Base-by-base conservation (phyloP, 2,888 invertebrate species). In the Axea sp. region DNA sequence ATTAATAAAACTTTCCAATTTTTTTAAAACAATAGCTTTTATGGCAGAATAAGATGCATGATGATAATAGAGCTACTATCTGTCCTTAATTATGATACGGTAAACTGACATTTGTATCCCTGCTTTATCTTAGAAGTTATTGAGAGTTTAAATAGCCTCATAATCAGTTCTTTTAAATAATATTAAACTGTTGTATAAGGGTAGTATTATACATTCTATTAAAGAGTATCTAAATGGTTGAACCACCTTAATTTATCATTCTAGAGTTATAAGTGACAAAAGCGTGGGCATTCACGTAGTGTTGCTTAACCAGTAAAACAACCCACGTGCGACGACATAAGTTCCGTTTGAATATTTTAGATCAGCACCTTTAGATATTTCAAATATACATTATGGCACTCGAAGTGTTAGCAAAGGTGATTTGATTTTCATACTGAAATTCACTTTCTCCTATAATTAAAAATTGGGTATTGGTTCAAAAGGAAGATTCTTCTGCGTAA, bases 271-370 rank as follows among this genome's bases (percentile, higher is more conserved):
- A 43, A 37, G 45, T 33, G 33, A 37, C 59, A 47, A 53, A 60
- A 53, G 73, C 73, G 73, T 73, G 53, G 73, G 73, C 60, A 39
- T 53, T 24, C 17, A 19, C 15, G 45, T 7, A 17, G 47, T 35
- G 55, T 71, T 55, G 53, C 59, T 69, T 53, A 69, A 69, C 51
- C 51, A 43, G 59, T 49, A 59, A 72, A 57, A 24, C 64, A 33
- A 33, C 65, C 73, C 60, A 67, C 73, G 65, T 67, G 24, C 45
- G 45, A 55, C 65, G 65, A 43, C 65, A 28, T 47, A 51, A 37
- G 45, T 45, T 45, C 8, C 43, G 35, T 68, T 68, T 37, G 33
- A 68, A 49, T 28, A 57, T 69, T 72, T 72, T 64, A 72, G 72
- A 72, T 72, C 64, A 60, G 47, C 51, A 15, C 39, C 45, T 59